Evolutionary conservation across 2,888 invertebrate species (phyloP), one percentile per base, ranked within the genome.

Genomic region (Ametastegia equiseti): DNA sequence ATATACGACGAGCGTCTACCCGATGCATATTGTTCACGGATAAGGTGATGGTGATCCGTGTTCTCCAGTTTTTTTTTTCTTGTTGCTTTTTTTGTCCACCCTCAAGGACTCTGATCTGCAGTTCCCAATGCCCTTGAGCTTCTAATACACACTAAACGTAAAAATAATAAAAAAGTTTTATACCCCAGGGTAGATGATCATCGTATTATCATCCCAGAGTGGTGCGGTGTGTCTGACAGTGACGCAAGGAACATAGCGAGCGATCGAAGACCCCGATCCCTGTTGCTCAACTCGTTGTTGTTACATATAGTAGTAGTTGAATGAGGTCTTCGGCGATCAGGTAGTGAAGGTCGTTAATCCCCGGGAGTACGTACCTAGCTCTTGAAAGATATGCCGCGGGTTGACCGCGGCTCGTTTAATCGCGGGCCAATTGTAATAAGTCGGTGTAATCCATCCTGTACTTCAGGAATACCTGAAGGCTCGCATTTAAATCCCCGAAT

Each of bases 321-420:
- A 71, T 47, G 71, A 71, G 71, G 71, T 47, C 71, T 71, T 71
- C n/a, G 71, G 13, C 47, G 47, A n/a, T n/a, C n/a, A 30, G 30
- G 71, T 71, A 45, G 71, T 71, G 47, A 71, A 71, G 71, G 71
- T 71, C 71, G 71, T 71, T 71, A 45, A 33, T 47, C 71, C 71
- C 45, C 42, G 47, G 11, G 47, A 13, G 47, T 47, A n/a, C 23
- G 11, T 54, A 71, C 45, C 1, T 67, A 19, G 65, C 33, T 30
- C 45, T n/a, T n/a, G 30, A 15, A 47, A 45, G 47, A 71, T 71
- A 71, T 75, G 75, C 75, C 54, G 75, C 39, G 75, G 36, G 3
- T 75, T 36, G 50, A 54, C 54, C 36, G 75, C 23, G 54, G 75
- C 75, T 75, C 75, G 50, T 50, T 23, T 71, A 67, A 36, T 71